Evolutionary conservation across 2,113 vertebrate genomes (phyloP).

Genomic region (Trichomycterus rosablanca): DNA sequence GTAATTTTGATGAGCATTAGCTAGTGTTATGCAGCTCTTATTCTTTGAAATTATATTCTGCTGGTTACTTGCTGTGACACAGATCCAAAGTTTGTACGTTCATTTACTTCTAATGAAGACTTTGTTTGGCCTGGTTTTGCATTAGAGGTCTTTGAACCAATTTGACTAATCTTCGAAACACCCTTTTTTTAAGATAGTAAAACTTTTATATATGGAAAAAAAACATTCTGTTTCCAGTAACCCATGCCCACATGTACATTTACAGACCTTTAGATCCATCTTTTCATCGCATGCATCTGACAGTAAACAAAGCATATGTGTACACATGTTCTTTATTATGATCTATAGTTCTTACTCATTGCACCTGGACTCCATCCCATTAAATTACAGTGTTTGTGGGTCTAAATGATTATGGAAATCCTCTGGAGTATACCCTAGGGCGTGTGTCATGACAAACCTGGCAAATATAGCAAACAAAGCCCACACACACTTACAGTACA

Average conservation of each 20-base stretch:
- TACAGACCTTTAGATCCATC: not conserved
- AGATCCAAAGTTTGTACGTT: too few species aligned
- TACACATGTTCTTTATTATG: slow-evolving; percentile 12
- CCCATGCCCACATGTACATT: not conserved
- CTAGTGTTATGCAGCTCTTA: too few species aligned
- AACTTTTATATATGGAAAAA: too few species aligned
- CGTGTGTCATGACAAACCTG: not conserved
- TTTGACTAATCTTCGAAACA: too few species aligned
- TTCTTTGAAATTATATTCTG: too few species aligned
- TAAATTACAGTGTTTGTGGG: slow-evolving; percentile 1
- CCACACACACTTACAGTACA: not conserved
- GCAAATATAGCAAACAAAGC: not conserved
- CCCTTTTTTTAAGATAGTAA: too few species aligned
- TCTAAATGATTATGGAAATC: not conserved
- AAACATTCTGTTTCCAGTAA: too few species aligned
- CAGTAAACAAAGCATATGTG: not conserved
- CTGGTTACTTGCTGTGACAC: too few species aligned
- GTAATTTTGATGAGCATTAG: too few species aligned
- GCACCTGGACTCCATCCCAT: not conserved
- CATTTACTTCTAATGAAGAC: too few species aligned
- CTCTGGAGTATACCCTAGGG: not conserved
- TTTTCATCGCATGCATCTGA: not conserved
- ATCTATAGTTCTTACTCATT: not conserved
- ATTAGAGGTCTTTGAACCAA: too few species aligned
- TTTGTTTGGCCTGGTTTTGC: too few species aligned